Conservation (phyloP, 2,797 vertebrate species). For the Bradypodion pumilum region DNA sequence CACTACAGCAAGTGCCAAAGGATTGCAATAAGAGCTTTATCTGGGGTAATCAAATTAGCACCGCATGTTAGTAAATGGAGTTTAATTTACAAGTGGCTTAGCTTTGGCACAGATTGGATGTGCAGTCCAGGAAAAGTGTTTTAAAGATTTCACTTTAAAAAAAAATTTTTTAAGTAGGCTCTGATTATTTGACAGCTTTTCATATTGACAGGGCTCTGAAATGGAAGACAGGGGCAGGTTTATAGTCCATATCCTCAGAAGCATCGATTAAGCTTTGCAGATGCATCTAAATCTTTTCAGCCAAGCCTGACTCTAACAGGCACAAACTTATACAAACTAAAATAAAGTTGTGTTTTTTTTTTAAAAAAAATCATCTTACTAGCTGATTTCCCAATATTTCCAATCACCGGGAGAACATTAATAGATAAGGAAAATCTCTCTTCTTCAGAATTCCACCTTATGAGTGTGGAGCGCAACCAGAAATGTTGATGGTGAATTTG, state of each 20-base stretch:
- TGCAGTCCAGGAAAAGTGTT: slow-evolving; percentile 42
- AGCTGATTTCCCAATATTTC: no score
- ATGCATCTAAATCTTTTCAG: slow-evolving; percentile 47
- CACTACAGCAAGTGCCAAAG: slow-evolving; percentile 65
- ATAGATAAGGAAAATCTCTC: no score
- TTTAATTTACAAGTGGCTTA: slow-evolving; percentile 65
- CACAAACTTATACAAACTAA: slow-evolving; percentile 2
- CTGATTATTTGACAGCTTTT: slow-evolving; percentile 34
- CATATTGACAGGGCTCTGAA: slow-evolving; percentile 32
- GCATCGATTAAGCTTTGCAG: slow-evolving; percentile 30
- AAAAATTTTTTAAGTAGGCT: slow-evolving; percentile 43
- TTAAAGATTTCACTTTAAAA: slow-evolving; percentile 52
- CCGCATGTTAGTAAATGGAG: slow-evolving; percentile 72
- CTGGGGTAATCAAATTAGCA: slow-evolving; percentile 73
- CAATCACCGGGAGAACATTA: no score
- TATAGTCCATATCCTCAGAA: slow-evolving; percentile 41
- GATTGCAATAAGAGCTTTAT: slow-evolving; percentile 69
- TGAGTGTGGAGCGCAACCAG: no score
- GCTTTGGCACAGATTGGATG: slow-evolving; percentile 55
- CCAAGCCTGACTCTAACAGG: slow-evolving; percentile 24
- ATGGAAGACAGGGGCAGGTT: slow-evolving; percentile 51
- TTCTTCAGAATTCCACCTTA: no score
- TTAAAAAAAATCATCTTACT: no score
- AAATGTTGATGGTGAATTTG: no score
- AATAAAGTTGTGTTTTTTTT: slow-evolving; percentile 32